phyloP scores from a whole-genome alignment of 2,888 invertebrate species.

The Hoplodrina blanda region DNA sequence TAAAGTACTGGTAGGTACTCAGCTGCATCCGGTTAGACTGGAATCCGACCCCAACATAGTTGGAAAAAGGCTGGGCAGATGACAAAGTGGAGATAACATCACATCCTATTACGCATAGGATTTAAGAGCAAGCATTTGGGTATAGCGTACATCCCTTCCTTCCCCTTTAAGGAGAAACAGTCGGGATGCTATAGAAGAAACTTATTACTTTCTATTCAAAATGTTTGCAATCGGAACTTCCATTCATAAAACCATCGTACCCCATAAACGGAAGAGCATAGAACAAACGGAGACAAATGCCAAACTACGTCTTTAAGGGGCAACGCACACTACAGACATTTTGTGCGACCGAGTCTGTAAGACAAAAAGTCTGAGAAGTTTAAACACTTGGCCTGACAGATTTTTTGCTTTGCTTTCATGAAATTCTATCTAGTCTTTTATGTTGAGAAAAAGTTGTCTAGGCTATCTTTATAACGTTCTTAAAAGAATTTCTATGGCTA shows the following conservation, averaged over 20 bases:
- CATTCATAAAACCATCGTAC: slow-evolving; percentile 12
- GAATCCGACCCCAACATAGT: too few species aligned
- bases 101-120: too few species aligned
- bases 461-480: neutral
- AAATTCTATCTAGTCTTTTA: neutral
- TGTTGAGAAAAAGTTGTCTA: neutral
- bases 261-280: slow-evolving; percentile 4
- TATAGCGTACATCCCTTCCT: too few species aligned
- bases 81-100: too few species aligned
- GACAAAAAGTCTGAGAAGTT: neutral
- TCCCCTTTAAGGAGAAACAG: too few species aligned
- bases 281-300: slow-evolving; percentile 7
- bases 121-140: too few species aligned
- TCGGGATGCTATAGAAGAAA: neutral
- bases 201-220: slow-evolving; percentile 8
- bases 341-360: neutral
- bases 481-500: too few species aligned
- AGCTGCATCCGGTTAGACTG: too few species aligned
- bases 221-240: neutral
- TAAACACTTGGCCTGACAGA: too few species aligned
- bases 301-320: slow-evolving; percentile 3
- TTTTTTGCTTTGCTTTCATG: too few species aligned
- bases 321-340: slow-evolving; percentile 6
- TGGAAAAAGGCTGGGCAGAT: too few species aligned
- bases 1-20: too few species aligned